Evolutionary conservation across 2,888 invertebrate species (phyloP).

Genomic region (Nomada lathburiana): DNA sequence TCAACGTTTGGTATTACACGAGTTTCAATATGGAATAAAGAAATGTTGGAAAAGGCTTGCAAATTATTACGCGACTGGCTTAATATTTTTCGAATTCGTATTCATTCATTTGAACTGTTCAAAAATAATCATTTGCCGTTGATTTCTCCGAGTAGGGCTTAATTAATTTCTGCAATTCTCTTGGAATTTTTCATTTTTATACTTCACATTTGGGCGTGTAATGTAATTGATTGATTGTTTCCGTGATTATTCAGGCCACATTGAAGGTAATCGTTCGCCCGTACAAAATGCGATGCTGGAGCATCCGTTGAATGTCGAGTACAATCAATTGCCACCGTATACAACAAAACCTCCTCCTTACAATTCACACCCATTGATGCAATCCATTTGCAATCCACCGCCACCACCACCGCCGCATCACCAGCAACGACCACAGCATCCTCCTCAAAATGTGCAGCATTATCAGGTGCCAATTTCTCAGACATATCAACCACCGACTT

Average conservation of each 20-base stretch:
- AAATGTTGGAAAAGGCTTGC: not conserved
- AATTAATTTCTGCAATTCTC: constrained; percentile 1
- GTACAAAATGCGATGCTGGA: constrained; percentile 73
- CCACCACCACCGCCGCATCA: constrained; percentile 78
- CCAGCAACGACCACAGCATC: constrained; percentile 75
- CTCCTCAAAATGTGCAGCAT: constrained; percentile 71
- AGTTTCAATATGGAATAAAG: constrained; percentile 11
- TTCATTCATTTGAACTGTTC: constrained; percentile 3
- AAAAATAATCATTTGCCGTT: not conserved
- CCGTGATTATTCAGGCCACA: constrained; percentile 67
- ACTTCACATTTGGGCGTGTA: not conserved
- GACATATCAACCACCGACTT: constrained; percentile 74
- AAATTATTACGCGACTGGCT: not conserved
- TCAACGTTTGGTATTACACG: not conserved
- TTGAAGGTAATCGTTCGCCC: constrained; percentile 77
- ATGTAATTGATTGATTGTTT: constrained; percentile 35
- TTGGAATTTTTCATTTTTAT: constrained; percentile 6
- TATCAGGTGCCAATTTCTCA: constrained; percentile 77
- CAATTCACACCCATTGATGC: constrained; percentile 77
- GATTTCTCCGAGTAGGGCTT: too few species aligned
- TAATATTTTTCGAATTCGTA: not conserved
- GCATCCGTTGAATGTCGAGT: constrained; percentile 75
- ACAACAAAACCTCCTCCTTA: constrained; percentile 76
- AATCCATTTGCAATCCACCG: constrained; percentile 80
- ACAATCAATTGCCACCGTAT: constrained; percentile 75